These are phyloP conservation scores for Lytechinus pictus DNA, from an alignment of 35 echinoderm and acorn worm genomes.

Conservation along the genomic window DNA sequence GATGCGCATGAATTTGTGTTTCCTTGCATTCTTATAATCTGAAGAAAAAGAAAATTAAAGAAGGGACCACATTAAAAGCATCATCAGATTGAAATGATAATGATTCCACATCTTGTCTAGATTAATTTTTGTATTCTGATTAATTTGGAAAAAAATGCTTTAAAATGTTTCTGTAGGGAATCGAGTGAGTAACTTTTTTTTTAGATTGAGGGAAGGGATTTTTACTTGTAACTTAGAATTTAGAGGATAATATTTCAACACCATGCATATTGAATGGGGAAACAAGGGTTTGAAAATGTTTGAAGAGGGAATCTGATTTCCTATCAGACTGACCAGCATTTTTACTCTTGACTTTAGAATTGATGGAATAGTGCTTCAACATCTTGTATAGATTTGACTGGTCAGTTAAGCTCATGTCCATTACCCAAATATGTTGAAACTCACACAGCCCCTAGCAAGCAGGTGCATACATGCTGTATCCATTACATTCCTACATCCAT, in stretches of 20 bases:
- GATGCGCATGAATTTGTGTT: neutral
- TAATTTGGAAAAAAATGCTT: no score
- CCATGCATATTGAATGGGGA: neutral
- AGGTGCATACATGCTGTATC: conserved; percentile 34
- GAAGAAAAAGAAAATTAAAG: neutral
- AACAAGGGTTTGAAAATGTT: no score
- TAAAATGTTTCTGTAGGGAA: no score
- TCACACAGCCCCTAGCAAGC: neutral
- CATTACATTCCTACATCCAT: conserved; percentile 41
- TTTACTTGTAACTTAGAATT: neutral
- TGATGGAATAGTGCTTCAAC: neutral
- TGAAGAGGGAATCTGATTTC: no score
- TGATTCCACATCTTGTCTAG: no score
- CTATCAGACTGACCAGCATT: no score
- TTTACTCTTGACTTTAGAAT: neutral
- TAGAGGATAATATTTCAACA: neutral
- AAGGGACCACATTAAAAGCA: neutral
- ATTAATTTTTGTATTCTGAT: no score
- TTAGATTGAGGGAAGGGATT: no score
- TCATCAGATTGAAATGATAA: no score
- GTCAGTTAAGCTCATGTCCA: neutral
- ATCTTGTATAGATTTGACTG: neutral
- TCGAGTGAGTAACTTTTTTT: no score
- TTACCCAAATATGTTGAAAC: conserved; percentile 40
- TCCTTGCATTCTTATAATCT: neutral